Evolutionary conservation across 2,797 vertebrate genomes (phyloP).

Genomic region (Pipistrellus pipistrellus): DNA sequence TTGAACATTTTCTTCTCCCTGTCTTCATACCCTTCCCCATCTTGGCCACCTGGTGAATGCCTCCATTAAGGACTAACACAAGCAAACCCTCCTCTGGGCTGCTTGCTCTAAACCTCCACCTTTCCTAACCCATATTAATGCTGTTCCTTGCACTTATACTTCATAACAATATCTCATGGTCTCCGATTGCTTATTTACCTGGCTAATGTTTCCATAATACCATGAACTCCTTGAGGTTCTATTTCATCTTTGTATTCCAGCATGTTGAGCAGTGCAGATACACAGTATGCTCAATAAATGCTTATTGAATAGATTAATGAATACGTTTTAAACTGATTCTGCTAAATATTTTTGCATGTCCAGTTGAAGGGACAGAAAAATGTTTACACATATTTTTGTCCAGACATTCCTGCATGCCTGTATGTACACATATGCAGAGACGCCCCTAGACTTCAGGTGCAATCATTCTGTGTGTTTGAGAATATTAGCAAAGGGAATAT

Average conservation of each 20-base stretch:
- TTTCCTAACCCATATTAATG: neutral
- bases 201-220: neutral
- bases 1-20: neutral
- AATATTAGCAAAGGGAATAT: neutral
- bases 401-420: neutral
- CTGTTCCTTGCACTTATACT: neutral
- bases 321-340: constrained; percentile 53
- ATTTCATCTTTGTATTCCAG: neutral
- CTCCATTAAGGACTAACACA: neutral
- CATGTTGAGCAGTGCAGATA: neutral
- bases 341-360: neutral
- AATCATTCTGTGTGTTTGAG: neutral
- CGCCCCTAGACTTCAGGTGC: neutral
- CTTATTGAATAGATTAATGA: constrained; percentile 15
- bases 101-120: neutral
- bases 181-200: neutral
- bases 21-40: neutral
- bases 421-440: neutral
- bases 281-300: neutral
- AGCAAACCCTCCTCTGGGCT: neutral
- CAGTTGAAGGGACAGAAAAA: neutral
- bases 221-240: neutral
- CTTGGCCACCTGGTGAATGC: neutral
- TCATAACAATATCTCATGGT: neutral
- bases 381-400: neutral